These are phyloP conservation scores for Aphodius sticticus DNA, from an alignment of 2,888 invertebrate species.

Conservation along the genomic window DNA sequence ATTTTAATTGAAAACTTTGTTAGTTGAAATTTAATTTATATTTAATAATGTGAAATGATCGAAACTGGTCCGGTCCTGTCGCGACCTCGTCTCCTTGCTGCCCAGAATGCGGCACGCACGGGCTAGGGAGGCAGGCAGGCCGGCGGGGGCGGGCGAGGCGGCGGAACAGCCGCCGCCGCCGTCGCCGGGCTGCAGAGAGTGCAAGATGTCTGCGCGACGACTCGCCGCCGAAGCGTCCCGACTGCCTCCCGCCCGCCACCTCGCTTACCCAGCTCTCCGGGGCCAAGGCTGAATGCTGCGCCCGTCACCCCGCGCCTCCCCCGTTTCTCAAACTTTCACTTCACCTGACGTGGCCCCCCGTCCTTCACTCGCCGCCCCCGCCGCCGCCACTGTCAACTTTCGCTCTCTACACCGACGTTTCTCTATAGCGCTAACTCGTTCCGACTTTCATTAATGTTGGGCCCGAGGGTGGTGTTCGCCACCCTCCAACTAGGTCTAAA, in stretches of 20 bases:
- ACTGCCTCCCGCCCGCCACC: conserved; percentile 55
- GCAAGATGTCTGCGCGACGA: conserved; percentile 64
- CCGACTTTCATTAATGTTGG: conserved; percentile 21
- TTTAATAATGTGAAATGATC: too few relatives aligned
- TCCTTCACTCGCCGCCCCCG: conserved; percentile 38
- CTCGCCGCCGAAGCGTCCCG: conserved; percentile 56
- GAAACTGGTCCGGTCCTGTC: conserved; percentile 20
- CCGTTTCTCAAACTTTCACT: conserved; percentile 37
- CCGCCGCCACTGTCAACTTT: conserved; percentile 41
- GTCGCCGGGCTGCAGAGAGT: conserved; percentile 57
- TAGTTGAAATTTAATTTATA: too few relatives aligned
- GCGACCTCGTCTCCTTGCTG: conserved; percentile 32
- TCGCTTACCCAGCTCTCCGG: conserved; percentile 48
- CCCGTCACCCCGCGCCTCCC: conserved; percentile 40
- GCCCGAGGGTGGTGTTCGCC: conserved; percentile 9
- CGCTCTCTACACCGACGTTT: conserved; percentile 37
- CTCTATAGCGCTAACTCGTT: conserved; percentile 19
- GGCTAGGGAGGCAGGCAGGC: conserved; percentile 37
- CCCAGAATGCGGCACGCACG: conserved; percentile 32
- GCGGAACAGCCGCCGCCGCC: conserved; percentile 54
- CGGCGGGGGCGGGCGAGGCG: conserved; percentile 51
- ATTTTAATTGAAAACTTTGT: too few relatives aligned
- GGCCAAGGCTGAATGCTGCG: conserved; percentile 44
- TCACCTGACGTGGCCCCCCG: conserved; percentile 41
- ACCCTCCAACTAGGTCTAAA: conserved; percentile 17